Conservation (phyloP, 2,113 vertebrate species). For the Camarhynchus parvulus region DNA sequence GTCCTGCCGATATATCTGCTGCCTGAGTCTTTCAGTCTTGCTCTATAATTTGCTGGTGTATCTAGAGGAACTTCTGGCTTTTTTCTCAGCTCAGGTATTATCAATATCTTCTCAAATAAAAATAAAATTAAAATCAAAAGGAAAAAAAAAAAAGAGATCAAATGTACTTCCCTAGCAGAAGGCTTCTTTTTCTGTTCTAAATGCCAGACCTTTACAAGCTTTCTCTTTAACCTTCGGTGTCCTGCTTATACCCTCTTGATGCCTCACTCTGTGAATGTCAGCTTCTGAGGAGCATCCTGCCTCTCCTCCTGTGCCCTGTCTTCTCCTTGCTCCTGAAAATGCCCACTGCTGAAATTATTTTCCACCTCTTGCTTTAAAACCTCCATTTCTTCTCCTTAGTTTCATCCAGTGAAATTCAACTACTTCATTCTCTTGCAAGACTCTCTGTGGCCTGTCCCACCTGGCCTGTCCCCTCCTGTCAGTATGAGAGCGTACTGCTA, state of each 20-base stretch:
- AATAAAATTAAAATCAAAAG: background rate
- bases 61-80: background rate
- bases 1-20: background rate
- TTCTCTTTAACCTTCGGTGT: background rate
- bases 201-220: background rate
- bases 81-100: background rate
- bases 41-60: background rate
- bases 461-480: background rate
- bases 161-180: background rate
- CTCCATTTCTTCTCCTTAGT: background rate
- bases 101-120: background rate
- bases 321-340: background rate
- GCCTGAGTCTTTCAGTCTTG: background rate
- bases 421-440: background rate
- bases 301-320: rapidly evolving
- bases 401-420: background rate
- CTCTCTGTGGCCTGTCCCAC: background rate
- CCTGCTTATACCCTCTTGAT: background rate
- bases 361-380: background rate
- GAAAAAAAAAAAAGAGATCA: background rate
- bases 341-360: background rate
- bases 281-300: background rate
- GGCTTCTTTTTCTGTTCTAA: background rate
- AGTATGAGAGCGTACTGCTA: background rate
- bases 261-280: background rate